These are phyloP conservation scores for Diogma glabrata DNA, from an alignment of 2,888 invertebrate genomes.

Conservation along the genomic window DNA sequence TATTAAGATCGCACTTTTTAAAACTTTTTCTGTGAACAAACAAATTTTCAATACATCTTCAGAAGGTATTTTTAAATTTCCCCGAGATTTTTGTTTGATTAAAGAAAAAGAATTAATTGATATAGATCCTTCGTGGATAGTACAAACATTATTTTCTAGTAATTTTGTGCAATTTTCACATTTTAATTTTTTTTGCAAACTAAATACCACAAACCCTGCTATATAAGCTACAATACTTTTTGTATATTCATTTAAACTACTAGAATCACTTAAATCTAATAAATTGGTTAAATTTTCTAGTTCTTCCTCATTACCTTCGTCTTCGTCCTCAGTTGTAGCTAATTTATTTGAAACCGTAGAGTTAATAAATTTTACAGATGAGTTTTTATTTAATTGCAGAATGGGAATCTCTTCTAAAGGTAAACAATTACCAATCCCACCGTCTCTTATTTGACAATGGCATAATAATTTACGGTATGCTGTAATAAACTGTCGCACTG, in stretches of 20 bases:
- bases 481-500: not conserved
- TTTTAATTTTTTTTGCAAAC: not conserved
- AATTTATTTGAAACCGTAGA: conserved; percentile 5
- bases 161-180: not conserved
- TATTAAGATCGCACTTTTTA: too few species aligned
- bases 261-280: not conserved
- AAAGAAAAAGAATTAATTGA: conserved; percentile 1
- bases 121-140: too few species aligned
- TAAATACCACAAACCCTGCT: not conserved
- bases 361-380: not conserved
- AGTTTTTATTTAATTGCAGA: not conserved
- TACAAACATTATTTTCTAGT: too few species aligned
- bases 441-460: conserved; percentile 12
- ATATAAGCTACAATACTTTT: not conserved
- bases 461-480: conserved; percentile 15
- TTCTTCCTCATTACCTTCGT: not conserved
- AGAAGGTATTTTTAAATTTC: not conserved
- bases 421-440: conserved; percentile 8
- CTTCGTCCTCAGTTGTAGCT: too few species aligned
- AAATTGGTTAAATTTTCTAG: not conserved
- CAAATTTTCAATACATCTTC: not conserved
- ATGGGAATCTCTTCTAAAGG: not conserved
- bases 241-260: not conserved
- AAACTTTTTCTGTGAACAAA: not conserved
- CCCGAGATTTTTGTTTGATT: too few species aligned